These are phyloP conservation scores for Lasioglossum albipes DNA, from an alignment of 1,140 invertebrate genomes.

Conservation along the genomic window DNA sequence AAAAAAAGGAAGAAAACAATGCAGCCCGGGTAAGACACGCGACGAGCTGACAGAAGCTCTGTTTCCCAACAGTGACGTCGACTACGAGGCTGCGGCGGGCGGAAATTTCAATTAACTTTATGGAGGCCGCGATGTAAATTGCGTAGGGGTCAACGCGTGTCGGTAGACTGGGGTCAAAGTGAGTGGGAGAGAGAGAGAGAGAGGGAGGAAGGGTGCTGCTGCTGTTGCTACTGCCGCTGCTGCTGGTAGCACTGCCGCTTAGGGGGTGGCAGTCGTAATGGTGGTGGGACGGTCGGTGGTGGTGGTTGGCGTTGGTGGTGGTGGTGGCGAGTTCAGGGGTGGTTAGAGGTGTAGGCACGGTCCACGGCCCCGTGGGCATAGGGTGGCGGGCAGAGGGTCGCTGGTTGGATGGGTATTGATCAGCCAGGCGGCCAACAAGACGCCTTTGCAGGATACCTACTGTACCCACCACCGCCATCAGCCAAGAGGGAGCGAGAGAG, in stretches of 20 bases:
- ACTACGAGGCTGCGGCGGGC: constrained; percentile 49
- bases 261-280: constrained; percentile 15
- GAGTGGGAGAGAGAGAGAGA: constrained; percentile 56
- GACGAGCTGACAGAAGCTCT: constrained; percentile 25
- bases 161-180: constrained; percentile 49
- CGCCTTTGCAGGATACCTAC: constrained; percentile 70
- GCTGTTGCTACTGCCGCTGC: constrained; percentile 9
- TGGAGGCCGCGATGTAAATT: constrained; percentile 70
- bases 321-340: constrained; percentile 57
- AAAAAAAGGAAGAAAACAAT: constrained; percentile 30
- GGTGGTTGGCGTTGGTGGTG: constrained; percentile 27
- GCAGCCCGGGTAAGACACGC: constrained; percentile 30
- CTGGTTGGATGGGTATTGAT: constrained; percentile 71
- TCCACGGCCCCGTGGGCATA: constrained; percentile 61
- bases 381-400: constrained; percentile 59
- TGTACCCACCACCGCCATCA: constrained; percentile 39
- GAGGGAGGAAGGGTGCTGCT: constrained; percentile 40
- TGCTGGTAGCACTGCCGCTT: background rate
- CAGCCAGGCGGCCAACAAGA: constrained; percentile 69
- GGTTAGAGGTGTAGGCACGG: constrained; percentile 63
- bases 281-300: constrained; percentile 20
- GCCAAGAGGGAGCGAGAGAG: background rate
- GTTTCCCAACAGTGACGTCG: constrained; percentile 47
- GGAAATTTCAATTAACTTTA: constrained; percentile 73
- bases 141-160: constrained; percentile 69